Evolutionary conservation across 1,140 invertebrate genomes (phyloP).

Genomic region (Papilio glaucus): DNA sequence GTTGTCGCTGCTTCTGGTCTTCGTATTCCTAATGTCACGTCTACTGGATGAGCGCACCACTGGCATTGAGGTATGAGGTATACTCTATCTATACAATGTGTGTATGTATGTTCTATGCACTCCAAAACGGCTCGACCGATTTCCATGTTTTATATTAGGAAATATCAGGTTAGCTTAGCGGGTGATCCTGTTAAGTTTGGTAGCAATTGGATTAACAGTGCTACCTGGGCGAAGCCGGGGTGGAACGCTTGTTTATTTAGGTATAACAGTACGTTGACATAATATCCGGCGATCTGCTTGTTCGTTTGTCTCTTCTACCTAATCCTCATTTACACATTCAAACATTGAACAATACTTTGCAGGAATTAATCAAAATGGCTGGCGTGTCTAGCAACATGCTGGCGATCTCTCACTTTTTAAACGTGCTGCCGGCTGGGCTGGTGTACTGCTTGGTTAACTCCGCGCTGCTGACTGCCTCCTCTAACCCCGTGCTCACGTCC

Average conservation of each 20-base stretch:
- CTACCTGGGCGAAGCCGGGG: too few relatives aligned
- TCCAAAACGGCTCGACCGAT: too few relatives aligned
- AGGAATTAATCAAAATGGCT: constrained; percentile 73
- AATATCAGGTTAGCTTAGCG: too few relatives aligned
- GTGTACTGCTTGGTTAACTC: constrained; percentile 52
- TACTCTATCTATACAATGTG: too few relatives aligned
- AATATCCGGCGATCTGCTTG: too few relatives aligned
- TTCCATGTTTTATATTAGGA: not conserved
- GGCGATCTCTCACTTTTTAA: constrained; percentile 57
- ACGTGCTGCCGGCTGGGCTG: constrained; percentile 53
- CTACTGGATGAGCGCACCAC: constrained; percentile 57
- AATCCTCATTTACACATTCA: not conserved
- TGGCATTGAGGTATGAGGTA: constrained; percentile 59
- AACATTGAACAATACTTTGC: constrained; percentile 26
- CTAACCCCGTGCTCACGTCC: constrained; percentile 45
- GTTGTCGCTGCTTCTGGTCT: constrained; percentile 52
- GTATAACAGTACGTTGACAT: too few relatives aligned
- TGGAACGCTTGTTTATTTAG: too few relatives aligned
- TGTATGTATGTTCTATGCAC: too few relatives aligned
- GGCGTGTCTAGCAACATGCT: constrained; percentile 54
- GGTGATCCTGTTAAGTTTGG: too few relatives aligned
- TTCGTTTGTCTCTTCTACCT: too few relatives aligned
- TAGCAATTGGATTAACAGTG: too few relatives aligned
- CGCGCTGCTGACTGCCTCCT: constrained; percentile 45
- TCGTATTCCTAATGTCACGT: constrained; percentile 56